Conservation (phyloP, 1,140 invertebrate species). For the Condylostylus longicornis region DNA sequence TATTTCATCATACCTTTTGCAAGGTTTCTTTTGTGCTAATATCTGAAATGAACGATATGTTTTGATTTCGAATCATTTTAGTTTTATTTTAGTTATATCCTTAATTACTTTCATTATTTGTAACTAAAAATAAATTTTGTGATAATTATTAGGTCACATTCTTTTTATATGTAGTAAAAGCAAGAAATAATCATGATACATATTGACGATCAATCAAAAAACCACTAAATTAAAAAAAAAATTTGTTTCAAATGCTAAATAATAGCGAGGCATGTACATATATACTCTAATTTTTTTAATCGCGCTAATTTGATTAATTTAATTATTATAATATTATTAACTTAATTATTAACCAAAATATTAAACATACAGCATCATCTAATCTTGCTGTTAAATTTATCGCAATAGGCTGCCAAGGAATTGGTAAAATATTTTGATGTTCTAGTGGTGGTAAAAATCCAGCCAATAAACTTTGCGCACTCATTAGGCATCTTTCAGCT, state of each 20-base stretch:
- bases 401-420: constrained; percentile 78
- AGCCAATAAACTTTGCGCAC: constrained; percentile 63
- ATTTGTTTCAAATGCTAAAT: too few relatives aligned
- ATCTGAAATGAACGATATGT: constrained; percentile 33
- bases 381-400: constrained; percentile 55
- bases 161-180: too few relatives aligned
- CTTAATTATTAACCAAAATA: background rate
- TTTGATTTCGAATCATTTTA: too few relatives aligned
- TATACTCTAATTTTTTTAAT: too few relatives aligned
- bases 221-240: too few relatives aligned
- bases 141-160: too few relatives aligned
- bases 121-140: constrained; percentile 2
- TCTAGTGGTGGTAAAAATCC: constrained; percentile 62
- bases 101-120: too few relatives aligned
- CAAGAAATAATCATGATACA: too few relatives aligned
- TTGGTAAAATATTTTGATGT: constrained; percentile 52
- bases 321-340: background rate
- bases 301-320: too few relatives aligned
- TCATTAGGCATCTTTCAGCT: constrained; percentile 71
- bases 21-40: constrained; percentile 45
- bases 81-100: too few relatives aligned
- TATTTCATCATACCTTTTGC: constrained; percentile 44
- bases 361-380: constrained; percentile 48
- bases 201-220: too few relatives aligned
- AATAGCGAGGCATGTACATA: too few relatives aligned